Evolutionary conservation across 2,888 invertebrate species (phyloP), one percentile per base, ranked within the genome.

Genomic region (Lochmaea capreae): DNA sequence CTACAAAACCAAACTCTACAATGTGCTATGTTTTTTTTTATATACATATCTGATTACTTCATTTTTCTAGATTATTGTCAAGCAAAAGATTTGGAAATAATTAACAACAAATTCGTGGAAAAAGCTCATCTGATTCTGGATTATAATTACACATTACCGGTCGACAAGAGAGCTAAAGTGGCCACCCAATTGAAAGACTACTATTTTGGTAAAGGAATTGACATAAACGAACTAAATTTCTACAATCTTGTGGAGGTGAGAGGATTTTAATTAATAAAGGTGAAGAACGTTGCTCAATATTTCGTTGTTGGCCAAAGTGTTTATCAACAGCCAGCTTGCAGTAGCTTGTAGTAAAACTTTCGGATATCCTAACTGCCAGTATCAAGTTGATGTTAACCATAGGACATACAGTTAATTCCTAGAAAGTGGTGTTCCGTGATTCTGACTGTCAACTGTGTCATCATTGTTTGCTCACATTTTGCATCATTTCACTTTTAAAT

Each of bases 61-160:
- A 4, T 16, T 9, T 16, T 70, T 74, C 14, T 46, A 74, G 74
- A 33, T 46, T 74, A 26, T 65, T 65, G 42, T 22, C 16, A 39
- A 12, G 33, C 59, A 12, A 33, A 65, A 16, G 46, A 58, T 14
- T 57, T 63, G 58, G 82, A 87, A 11, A 88, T 90, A 57, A 81
- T 85, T 2, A 80, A 85, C n/a, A 65, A 76, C 67, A 68, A 81
- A 22, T 86, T 84, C 84, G 39, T 78, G 6, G 74, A 80, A 42
- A 63, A 83, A 39, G 79, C 82, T 18, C 83, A 83, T 26, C 77
- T 79, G 59, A 76, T 80, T 12, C 74, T 85, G 39, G 82, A 85
- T 58, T 82, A 81, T 68, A 79, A 83, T 49, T 76, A 84, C 65
- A 84, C 83, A 16, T 77, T 81, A 6, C 78, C 81, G 3, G 57